Percentiles rank a stretch among this genome's conserved stretches.
These are phyloP conservation scores for Ecliptopera silaceata DNA, from an alignment of 2,888 invertebrate species.

Conservation along the genomic window DNA sequence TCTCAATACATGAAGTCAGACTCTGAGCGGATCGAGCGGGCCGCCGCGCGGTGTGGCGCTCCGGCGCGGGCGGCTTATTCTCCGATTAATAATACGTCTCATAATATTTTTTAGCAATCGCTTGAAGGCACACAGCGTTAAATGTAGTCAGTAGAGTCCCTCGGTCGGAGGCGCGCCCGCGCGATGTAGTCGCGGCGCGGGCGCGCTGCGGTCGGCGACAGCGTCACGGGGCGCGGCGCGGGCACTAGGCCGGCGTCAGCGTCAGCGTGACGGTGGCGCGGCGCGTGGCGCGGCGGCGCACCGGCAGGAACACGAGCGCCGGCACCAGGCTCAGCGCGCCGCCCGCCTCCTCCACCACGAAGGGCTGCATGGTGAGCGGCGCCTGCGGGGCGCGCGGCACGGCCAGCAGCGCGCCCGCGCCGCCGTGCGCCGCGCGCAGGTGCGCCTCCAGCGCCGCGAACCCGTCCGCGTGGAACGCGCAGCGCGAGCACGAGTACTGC, in stretches of 20 bases:
- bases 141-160: conserved; percentile 81
- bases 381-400: conserved; percentile 86
- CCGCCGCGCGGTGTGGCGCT: conserved; percentile 72
- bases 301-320: conserved; percentile 96
- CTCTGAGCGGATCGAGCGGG: conserved; percentile 63
- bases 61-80: conserved; percentile 68
- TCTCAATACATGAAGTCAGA: conserved; percentile 82
- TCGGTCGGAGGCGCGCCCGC: conserved; percentile 60
- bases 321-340: conserved; percentile 89
- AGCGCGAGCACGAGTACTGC: conserved; percentile 75
- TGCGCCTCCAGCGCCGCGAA: conserved; percentile 77
- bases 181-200: conserved; percentile 62
- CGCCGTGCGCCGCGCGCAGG: conserved; percentile 75
- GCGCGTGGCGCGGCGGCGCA: conserved; percentile 92
- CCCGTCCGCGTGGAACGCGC: conserved; percentile 75
- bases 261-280: conserved; percentile 96
- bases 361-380: conserved; percentile 95
- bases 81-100: conserved; percentile 78
- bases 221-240: conserved; percentile 44
- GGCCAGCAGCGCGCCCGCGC: conserved; percentile 78
- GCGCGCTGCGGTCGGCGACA: conserved; percentile 57
- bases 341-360: conserved; percentile 88
- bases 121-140: conserved; percentile 93
- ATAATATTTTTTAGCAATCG: conserved; percentile 87
- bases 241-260: conserved; percentile 93